Evolutionary conservation across 2,797 vertebrate genomes (phyloP).

Genomic region (Amphiprion clarkii): DNA sequence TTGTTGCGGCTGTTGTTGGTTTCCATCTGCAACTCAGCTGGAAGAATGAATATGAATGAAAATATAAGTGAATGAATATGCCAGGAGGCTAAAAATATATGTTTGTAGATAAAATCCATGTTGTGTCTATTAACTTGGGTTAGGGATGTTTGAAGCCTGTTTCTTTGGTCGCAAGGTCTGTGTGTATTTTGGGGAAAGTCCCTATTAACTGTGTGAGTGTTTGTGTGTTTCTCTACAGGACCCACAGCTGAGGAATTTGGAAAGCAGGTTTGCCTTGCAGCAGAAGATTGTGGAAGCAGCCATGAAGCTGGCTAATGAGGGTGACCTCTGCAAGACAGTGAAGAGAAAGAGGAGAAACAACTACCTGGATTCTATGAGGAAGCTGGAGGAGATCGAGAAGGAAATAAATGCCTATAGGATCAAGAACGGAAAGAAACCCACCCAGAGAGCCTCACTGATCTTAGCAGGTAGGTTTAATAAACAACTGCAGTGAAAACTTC

Average conservation of each 20-base stretch:
- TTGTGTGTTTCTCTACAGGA: slow-evolving; percentile 81
- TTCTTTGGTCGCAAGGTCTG: slow-evolving; percentile 23
- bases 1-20: slow-evolving; percentile 15
- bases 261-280: slow-evolving; percentile 94
- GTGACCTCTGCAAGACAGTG: slow-evolving; percentile 92
- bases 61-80: background rate
- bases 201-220: slow-evolving; percentile 19
- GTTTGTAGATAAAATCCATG: slow-evolving; percentile 2
- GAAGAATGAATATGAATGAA: background rate
- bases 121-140: slow-evolving; percentile 10
- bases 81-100: slow-evolving; percentile 1
- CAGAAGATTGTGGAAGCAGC: slow-evolving; percentile 96
- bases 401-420: slow-evolving; percentile 92
- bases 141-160: slow-evolving; percentile 12
- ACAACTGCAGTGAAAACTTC: background rate
- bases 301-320: slow-evolving; percentile 90
- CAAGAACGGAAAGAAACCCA: slow-evolving; percentile 90
- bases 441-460: slow-evolving; percentile 89
- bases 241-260: slow-evolving; percentile 92
- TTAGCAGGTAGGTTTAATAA: slow-evolving; percentile 85
- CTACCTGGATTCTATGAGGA: slow-evolving; percentile 89
- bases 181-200: slow-evolving; percentile 19
- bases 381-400: slow-evolving; percentile 92
- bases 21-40: slow-evolving; percentile 5
- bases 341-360: slow-evolving; percentile 95